Evolutionary conservation across 2,797 vertebrate genomes (phyloP), one percentile per base, ranked within the genome.

Genomic region (Lindbergichthys nudifrons): DNA sequence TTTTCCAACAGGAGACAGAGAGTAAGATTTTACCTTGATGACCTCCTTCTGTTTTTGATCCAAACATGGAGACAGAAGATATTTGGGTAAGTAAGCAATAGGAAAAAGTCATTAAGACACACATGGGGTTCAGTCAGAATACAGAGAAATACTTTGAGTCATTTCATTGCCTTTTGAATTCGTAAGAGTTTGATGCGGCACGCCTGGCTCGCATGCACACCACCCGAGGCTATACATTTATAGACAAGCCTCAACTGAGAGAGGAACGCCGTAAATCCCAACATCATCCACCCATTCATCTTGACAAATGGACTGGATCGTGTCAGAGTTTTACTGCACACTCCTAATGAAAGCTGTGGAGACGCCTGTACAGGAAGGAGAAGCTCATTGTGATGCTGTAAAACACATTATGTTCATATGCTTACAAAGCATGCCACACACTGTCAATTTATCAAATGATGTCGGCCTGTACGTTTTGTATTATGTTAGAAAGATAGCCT

Each of bases 221-320:
- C 81, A 70, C 89, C 87, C 74, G 59, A 73, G 84, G 86, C 83
- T 73, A 84, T 76, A 5, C 72, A 89, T 89, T 84, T 71, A 83
- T 32, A 79, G 89, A 86, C 89, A 92, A 88, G 89, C 86, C 89
- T 62, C 23, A n/a, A 91, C 91, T 70, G 14, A 83, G 64, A 81
- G 71, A 77, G 79, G 72, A 88, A 85, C 76, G 79, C 65, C 0
- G 3, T 9, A 39, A 65, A 74, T 75, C 62, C 59, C 60, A 48
- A 23, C 18, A 64, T 72, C 65, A 58, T 41, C 60, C 64, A 3
- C 32, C 75, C 63, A 70, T 69, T 80, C 70, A 85, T 71, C 56
- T 45, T 32, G 5, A 13, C 64, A 47, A 68, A 56, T 62, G 66
- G 58, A 16, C 75, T 79, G 75, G 47, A 76, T 79, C 64, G 64